Evolutionary conservation across 23 tunicate genomes (phyloP).

Genomic region (Trididemnum miniatum): DNA sequence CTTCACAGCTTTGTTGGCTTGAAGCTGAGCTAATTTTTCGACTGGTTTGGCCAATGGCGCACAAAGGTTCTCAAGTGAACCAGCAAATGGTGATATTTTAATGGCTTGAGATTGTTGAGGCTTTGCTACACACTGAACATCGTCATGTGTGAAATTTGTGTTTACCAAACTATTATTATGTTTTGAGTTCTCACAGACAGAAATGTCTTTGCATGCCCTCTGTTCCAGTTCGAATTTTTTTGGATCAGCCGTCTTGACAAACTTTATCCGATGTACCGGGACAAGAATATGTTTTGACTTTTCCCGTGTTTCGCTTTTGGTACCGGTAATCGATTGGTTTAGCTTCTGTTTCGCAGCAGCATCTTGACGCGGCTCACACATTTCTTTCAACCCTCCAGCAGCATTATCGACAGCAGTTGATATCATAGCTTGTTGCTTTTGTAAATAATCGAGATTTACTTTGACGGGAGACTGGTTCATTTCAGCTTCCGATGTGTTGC

Average conservation of each 20-base stretch:
- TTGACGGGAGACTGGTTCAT: slow-evolving; percentile 21
- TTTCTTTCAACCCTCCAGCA: background rate
- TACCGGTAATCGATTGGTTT: background rate
- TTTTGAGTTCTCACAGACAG: background rate
- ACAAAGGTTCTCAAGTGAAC: background rate
- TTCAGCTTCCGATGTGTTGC: background rate
- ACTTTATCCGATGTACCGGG: background rate
- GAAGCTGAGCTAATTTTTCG: background rate
- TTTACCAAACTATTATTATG: background rate
- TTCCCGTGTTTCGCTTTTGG: background rate
- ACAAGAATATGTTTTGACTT: background rate
- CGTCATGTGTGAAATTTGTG: background rate
- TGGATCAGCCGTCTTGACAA: background rate
- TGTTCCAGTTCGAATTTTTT: background rate
- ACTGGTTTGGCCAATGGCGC: background rate
- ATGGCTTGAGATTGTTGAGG: background rate
- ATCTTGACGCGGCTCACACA: too few species aligned
- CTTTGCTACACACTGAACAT: background rate
- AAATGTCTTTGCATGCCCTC: too few species aligned
- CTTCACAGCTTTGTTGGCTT: slow-evolving; percentile 21
- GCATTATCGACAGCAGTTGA: slow-evolving; percentile 53
- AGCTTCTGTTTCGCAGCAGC: background rate
- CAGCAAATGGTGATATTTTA: too few species aligned
- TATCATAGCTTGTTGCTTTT: slow-evolving; percentile 42
- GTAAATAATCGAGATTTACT: slow-evolving; percentile 38